Base-by-base conservation (phyloP, 2,797 vertebrate species). In the Orientallactaga sibirica region DNA sequence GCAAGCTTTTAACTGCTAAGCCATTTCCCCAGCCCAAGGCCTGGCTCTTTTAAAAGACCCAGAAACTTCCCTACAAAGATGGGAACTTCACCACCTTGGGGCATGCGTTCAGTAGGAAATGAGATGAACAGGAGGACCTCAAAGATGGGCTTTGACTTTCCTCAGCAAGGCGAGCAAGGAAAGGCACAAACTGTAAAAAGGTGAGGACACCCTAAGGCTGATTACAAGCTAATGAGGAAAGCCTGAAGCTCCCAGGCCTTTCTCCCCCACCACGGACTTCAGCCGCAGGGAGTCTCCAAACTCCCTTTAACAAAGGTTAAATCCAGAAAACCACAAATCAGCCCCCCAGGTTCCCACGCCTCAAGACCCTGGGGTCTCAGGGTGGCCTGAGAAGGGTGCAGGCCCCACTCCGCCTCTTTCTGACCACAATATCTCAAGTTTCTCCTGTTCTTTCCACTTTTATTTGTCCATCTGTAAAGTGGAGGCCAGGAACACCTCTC, bases 61-160 rank as follows among this genome's bases (percentile, higher is more conserved):
- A 1, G n/a, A 29, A 15, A 48, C 24, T 16, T 11, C 12, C 79
- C 58, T 1, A 3, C 19, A 0, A 27, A 8, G 33, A 29, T 7
- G 20, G 2, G 25, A 29, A 3, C 33, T 16, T 20, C 10, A 14
- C 25, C 1, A 0, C 0, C 24, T 6, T 7, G 14, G 22, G 11
- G 92, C 52, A 27, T 96, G 94, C 92, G 97, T 97, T 97, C 93
- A 93, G 64, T 86, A 84, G 90, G 90, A 43, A 97, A 96, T 93
- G 90, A 94, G 95, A 97, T 96, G 94, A 68, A 92, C 84, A 91
- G 73, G 95, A 96, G 97, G 93, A 94, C 91, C 94, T 82, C 80
- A 55, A 80, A 62, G 43, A 43, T 58, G 73, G 88, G 84, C 77
- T 55, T 33, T 84, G 24, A 7, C 67, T 96, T 96, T 86, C 75